These are phyloP conservation scores for Clarias batrachus DNA, from an alignment of 2,113 vertebrate species.

Conservation along the genomic window DNA sequence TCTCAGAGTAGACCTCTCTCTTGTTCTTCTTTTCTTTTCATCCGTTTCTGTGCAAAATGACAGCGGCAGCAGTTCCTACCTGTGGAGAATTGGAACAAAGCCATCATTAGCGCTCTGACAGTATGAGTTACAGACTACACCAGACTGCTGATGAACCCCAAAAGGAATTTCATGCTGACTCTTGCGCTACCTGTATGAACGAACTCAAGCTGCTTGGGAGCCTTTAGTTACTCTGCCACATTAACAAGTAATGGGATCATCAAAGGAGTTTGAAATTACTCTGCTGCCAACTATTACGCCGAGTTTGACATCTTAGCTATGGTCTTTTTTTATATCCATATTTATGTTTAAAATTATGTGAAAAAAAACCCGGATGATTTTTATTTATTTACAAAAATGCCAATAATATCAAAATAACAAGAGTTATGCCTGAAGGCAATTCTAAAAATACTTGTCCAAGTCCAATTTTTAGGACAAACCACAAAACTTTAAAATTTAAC, in stretches of 20 bases:
- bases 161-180: slow-evolving; percentile 56
- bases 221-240: slow-evolving; percentile 57
- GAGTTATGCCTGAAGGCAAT: background rate
- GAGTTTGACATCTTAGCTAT: background rate
- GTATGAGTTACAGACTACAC: slow-evolving; percentile 46
- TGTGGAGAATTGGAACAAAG: slow-evolving; percentile 34
- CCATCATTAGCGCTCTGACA: slow-evolving; percentile 45
- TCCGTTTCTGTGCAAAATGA: slow-evolving; percentile 53
- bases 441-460: background rate
- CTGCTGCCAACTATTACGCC: slow-evolving; percentile 2
- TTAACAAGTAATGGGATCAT: slow-evolving; percentile 55
- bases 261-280: slow-evolving; percentile 31
- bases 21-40: slow-evolving; percentile 36
- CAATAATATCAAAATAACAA: background rate
- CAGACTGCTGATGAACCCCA: slow-evolving; percentile 33
- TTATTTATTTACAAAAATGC: background rate
- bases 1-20: slow-evolving; percentile 51
- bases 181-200: slow-evolving; percentile 45
- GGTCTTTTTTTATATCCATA: background rate
- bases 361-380: background rate
- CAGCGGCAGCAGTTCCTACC: slow-evolving; percentile 51
- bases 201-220: slow-evolving; percentile 44
- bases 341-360: slow-evolving; percentile 11
- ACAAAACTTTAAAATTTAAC: background rate
- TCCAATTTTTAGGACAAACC: too few relatives aligned